Evolutionary conservation across 2,113 vertebrate species (phyloP).

Genomic region (Neotoma lepida): DNA sequence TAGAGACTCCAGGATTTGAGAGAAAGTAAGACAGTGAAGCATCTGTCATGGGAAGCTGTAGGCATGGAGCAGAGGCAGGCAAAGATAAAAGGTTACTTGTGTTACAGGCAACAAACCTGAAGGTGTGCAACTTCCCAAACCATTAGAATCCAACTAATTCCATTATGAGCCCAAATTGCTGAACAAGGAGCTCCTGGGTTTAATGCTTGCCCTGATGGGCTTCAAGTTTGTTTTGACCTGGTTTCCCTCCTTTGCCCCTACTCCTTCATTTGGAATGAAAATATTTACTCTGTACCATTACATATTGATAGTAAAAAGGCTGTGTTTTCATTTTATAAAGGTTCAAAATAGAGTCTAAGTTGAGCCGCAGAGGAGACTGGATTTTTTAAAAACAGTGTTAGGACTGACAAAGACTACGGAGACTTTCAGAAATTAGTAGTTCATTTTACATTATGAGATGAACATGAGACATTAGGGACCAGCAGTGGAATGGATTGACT

Average conservation of each 20-base stretch:
- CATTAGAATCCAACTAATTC: not conserved
- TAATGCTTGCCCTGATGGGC: not conserved
- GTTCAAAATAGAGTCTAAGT: not conserved
- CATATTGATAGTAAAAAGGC: not conserved
- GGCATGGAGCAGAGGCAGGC: not conserved
- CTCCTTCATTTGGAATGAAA: not conserved
- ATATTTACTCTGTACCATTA: not conserved
- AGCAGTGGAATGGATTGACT: not conserved
- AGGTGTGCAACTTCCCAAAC: not conserved
- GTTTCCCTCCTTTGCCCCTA: not conserved
- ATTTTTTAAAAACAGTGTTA: not conserved
- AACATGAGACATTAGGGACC: not conserved
- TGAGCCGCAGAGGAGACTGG: not conserved
- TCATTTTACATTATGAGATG: not conserved
- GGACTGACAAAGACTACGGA: not conserved
- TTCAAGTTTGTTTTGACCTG: not conserved
- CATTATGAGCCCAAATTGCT: not conserved
- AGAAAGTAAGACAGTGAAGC: not conserved
- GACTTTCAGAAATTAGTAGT: not conserved
- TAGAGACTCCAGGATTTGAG: not conserved
- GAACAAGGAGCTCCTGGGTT: not conserved
- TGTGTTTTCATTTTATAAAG: not conserved
- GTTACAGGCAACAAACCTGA: not conserved
- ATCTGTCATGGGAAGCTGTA: not conserved
- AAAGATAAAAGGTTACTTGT: not conserved